Base-by-base conservation (phyloP, 2,888 invertebrate species). In the Apodemia zela region DNA sequence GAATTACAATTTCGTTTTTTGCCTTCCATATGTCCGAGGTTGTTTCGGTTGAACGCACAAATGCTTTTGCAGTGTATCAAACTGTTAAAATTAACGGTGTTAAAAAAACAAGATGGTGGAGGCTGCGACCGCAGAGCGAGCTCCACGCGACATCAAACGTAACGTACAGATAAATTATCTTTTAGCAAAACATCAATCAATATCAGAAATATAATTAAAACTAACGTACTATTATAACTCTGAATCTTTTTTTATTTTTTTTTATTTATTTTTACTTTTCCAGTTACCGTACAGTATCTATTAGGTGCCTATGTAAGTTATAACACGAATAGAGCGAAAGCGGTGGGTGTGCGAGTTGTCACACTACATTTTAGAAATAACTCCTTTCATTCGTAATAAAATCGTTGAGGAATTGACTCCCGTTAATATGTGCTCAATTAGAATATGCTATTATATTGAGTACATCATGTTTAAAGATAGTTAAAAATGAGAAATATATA, bases 151-250 rank as follows among this genome's bases (percentile, higher is more conserved):
- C 79, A 74, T 76, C 80, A 82, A 82, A 85, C 85, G 79, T 85
- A 84, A 88, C 88, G 82, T 79, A 81, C 81, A 79, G 84, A 89
- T 87, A 87, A 89, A 87, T 87, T 79, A 87, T 89, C 85, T 88
- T 85, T 86, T 83, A 88, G 89, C 87, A 87, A 88, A 89, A 90
- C 89, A 88, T 89, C 83, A 87, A 88, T 86, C 86, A 89, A 88
- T 88, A 87, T 88, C 89, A 85, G 89, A 86, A 87, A 89, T 89
- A 89, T 88, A 86, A 89, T 89, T 89, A 89, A 89, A 89, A 85
- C 88, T 88, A 89, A 87, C 87, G 82, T 80, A 89, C 88, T 88
- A 87, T 86, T 87, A 88, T 86, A 89, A 85, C 85, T 89, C 85
- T 87, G 80, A 75, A 81, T 80, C 82, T 80, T 78, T 78, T 63